Conservation (phyloP, 1,140 invertebrate species). For the Doryteuthis pealeii region DNA sequence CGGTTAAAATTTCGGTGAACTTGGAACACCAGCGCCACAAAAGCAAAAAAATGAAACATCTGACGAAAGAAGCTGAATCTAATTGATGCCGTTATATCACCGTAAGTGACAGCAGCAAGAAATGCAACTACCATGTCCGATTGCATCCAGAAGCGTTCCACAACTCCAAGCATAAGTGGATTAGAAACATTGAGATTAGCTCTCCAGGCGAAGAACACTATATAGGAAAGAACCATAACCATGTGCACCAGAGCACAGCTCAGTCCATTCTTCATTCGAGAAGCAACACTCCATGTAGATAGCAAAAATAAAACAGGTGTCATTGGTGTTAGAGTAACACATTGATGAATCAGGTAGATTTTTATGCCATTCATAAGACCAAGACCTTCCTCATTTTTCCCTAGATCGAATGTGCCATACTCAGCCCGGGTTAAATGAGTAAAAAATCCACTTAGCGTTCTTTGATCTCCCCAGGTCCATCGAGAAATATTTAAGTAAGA, state of each 20-base stretch:
- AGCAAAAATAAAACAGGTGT: conserved; percentile 28
- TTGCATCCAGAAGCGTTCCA: conserved; percentile 58
- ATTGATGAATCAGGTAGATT: conserved; percentile 20
- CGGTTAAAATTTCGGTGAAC: conserved; percentile 33
- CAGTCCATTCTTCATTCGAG: background rate
- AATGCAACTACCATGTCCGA: conserved; percentile 45
- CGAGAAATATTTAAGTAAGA: conserved; percentile 33
- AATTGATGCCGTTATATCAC: conserved; percentile 19
- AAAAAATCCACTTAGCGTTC: conserved; percentile 45
- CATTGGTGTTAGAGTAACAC: background rate
- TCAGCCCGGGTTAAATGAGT: conserved; percentile 51
- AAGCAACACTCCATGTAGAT: conserved; percentile 27
- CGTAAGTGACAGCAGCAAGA: conserved; percentile 35
- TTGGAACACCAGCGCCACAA: conserved; percentile 15
- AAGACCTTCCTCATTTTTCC: conserved; percentile 37
- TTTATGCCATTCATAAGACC: conserved; percentile 33
- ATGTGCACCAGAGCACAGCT: background rate
- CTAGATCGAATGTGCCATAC: conserved; percentile 56
- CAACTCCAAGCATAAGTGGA: conserved; percentile 50
- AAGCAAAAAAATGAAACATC: background rate
- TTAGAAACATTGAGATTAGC: conserved; percentile 52
- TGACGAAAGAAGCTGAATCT: background rate
- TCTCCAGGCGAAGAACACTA: conserved; percentile 53
- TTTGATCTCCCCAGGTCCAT: conserved; percentile 58
- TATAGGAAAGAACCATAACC: conserved; percentile 35